Conservation (phyloP, 2,113 vertebrate species). For the Oryzias woworae region DNA sequence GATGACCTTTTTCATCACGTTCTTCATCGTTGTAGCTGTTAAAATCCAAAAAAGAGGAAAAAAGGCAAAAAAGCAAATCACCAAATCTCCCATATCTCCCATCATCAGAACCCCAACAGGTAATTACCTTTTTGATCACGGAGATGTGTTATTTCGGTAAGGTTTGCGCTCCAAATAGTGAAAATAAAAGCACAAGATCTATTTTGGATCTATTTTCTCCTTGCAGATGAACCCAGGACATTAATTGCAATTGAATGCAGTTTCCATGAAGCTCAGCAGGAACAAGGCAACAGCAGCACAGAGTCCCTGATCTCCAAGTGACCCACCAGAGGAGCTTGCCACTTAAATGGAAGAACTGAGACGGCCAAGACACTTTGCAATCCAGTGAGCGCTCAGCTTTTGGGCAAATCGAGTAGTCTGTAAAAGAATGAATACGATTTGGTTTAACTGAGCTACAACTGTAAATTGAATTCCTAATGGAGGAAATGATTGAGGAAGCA, state of each 20-base stretch:
- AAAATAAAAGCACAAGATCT: not conserved
- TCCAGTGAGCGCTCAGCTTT: not conserved
- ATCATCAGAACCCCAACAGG: constrained; percentile 49
- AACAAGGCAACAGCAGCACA: constrained; percentile 79
- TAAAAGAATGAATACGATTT: too few relatives aligned
- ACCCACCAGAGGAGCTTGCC: constrained; percentile 47
- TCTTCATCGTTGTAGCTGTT: not conserved
- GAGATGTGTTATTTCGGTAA: not conserved
- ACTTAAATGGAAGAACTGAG: constrained; percentile 38
- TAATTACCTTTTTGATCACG: constrained; percentile 17
- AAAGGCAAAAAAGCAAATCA: not conserved
- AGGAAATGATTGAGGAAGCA: too few relatives aligned
- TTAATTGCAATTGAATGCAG: constrained; percentile 80
- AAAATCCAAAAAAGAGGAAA: constrained; percentile 12
- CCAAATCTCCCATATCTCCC: not conserved
- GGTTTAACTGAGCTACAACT: too few relatives aligned
- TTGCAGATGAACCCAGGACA: constrained; percentile 45
- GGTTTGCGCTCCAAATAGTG: too few relatives aligned
- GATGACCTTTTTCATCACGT: not conserved
- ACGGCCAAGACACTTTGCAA: accelerated
- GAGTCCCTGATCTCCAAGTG: constrained; percentile 63
- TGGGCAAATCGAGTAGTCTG: not conserved
- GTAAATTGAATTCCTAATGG: too few relatives aligned
- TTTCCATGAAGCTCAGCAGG: constrained; percentile 86
- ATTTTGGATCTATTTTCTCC: constrained; percentile 1